Percentiles rank a stretch among this genome's conserved stretches.
Evolutionary conservation across 2,888 invertebrate species (phyloP).

Genomic region (Cheilosia scutellata): DNA sequence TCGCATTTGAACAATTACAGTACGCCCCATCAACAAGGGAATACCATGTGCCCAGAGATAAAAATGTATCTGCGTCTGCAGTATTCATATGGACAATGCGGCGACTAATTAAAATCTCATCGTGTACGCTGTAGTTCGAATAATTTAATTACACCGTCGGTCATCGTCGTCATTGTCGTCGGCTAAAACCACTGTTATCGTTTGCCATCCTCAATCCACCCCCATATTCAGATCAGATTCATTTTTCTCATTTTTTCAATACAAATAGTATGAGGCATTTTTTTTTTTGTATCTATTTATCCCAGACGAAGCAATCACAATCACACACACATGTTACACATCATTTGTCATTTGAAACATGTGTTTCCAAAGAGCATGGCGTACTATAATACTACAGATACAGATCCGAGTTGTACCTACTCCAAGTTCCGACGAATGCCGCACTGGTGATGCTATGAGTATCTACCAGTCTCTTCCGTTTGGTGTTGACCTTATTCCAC

Average conservation of each 20-base stretch:
- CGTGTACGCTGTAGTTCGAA: slow-evolving; percentile 44
- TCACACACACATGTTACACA: slow-evolving; percentile 66
- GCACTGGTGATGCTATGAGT: not conserved
- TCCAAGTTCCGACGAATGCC: not conserved
- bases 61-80: slow-evolving; percentile 24
- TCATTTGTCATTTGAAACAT: slow-evolving; percentile 75
- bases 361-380: slow-evolving; percentile 55
- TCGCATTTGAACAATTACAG: slow-evolving; percentile 17
- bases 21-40: slow-evolving; percentile 31
- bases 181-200: slow-evolving; percentile 37
- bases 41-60: slow-evolving; percentile 18
- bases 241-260: not conserved
- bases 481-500: slow-evolving; percentile 63
- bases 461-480: slow-evolving; percentile 31
- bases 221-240: slow-evolving; percentile 17
- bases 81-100: slow-evolving; percentile 27
- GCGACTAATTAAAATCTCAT: slow-evolving; percentile 71
- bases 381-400: not conserved
- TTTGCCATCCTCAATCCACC: slow-evolving; percentile 48
- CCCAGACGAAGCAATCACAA: slow-evolving; percentile 22
- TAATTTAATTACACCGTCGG: slow-evolving; percentile 70
- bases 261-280: slow-evolving; percentile 16
- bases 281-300: slow-evolving; percentile 20
- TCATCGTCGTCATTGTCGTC: not conserved
- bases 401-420: not conserved